Conservation (phyloP, 2,797 vertebrate genomes). For the Anableps anableps region DNA sequence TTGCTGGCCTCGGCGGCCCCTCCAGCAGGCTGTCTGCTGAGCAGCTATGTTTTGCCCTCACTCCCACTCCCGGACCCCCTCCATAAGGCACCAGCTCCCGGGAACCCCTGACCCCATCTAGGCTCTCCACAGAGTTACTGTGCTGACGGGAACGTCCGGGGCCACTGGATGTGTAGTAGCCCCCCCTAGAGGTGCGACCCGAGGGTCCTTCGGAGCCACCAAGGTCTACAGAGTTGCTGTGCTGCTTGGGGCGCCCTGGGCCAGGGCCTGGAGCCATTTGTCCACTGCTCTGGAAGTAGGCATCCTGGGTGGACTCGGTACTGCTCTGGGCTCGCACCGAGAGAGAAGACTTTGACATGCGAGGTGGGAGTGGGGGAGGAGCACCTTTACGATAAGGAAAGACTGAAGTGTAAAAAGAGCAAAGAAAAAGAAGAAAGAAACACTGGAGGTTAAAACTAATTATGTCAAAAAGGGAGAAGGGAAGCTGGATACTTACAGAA, state of each 20-base stretch:
- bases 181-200: conserved; percentile 72
- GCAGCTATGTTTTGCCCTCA: conserved; percentile 89
- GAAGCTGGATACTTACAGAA: conserved; percentile 66
- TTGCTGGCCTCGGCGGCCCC: conserved; percentile 69
- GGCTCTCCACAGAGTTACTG: conserved; percentile 94
- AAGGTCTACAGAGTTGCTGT: conserved; percentile 90
- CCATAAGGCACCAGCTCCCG: conserved; percentile 75
- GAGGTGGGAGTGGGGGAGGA: conserved; percentile 93
- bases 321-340: conserved; percentile 98
- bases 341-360: conserved; percentile 97
- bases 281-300: conserved; percentile 87
- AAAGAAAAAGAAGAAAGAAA: conserved; percentile 57
- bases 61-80: conserved; percentile 69
- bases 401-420: conserved; percentile 80
- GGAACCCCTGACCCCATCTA: conserved; percentile 82
- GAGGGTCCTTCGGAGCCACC: conserved; percentile 75
- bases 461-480: conserved; percentile 20
- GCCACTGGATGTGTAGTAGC: conserved; percentile 72
- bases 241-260: conserved; percentile 73
- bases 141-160: conserved; percentile 79
- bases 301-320: conserved; percentile 96
- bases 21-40: conserved; percentile 86
- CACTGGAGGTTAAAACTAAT: conserved; percentile 54
- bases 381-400: conserved; percentile 97
- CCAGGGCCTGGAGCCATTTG: conserved; percentile 63